Conservation (phyloP, 2,113 vertebrate species). For the Uria aalge region DNA sequence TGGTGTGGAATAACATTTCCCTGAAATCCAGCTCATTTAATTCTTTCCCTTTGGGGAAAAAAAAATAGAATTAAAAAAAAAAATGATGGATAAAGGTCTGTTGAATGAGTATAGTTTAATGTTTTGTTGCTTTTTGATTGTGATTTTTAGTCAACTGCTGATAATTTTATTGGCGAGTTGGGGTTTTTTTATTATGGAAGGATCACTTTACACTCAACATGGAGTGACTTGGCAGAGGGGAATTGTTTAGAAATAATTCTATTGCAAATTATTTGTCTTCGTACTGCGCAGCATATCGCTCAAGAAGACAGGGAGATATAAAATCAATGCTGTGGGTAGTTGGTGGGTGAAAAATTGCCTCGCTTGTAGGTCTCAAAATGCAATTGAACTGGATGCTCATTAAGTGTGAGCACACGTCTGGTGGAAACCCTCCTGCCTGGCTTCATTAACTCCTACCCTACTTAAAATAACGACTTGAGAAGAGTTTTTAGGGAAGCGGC, state of each 20-base stretch:
- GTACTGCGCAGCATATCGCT: not conserved
- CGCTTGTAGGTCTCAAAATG: not conserved
- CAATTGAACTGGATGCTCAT: not conserved
- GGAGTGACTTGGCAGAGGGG: constrained; percentile 2
- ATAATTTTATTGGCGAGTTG: not conserved
- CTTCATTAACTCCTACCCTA: not conserved
- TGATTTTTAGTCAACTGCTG: constrained; percentile 8
- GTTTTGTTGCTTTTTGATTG: not conserved
- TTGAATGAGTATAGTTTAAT: not conserved
- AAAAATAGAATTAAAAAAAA: not conserved
- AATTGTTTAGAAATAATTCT: constrained; percentile 37
- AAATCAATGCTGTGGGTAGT: not conserved
- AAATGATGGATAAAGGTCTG: not conserved
- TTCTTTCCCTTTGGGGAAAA: not conserved
- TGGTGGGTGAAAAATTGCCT: not conserved
- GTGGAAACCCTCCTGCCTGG: not conserved
- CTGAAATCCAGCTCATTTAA: not conserved
- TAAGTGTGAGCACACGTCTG: not conserved
- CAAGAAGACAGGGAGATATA: not conserved
- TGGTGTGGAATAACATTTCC: not conserved
- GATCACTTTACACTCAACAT: not conserved
- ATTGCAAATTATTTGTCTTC: not conserved
- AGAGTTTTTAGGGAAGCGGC: not conserved
- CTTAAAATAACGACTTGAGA: not conserved
- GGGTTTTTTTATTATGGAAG: not conserved